phyloP scores from a whole-genome alignment of 2,888 invertebrate genomes.

The Pherbina coryleti region DNA sequence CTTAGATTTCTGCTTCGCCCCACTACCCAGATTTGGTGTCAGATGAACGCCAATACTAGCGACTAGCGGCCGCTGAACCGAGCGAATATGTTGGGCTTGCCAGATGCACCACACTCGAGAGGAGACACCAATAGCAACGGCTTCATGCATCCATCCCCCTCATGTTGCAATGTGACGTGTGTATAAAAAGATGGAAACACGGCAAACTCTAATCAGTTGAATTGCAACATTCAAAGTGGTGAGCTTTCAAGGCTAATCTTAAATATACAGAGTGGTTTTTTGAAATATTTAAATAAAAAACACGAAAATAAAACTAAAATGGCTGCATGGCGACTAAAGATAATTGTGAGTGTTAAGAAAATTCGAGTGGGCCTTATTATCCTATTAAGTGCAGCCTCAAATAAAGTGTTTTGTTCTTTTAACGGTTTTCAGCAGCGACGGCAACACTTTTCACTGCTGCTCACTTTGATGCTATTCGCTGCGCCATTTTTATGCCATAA shows the following conservation, averaged over 20 bases:
- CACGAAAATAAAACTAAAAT: neutral
- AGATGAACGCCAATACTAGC: constrained; percentile 11
- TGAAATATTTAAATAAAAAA: neutral
- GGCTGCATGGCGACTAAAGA: neutral
- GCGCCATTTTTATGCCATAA: constrained; percentile 42
- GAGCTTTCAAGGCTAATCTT: neutral
- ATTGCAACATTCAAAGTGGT: constrained; percentile 30
- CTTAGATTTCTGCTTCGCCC: constrained; percentile 4
- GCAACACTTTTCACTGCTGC: constrained; percentile 40
- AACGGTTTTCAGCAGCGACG: neutral
- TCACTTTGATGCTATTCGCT: constrained; percentile 34
- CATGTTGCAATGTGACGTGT: neutral
- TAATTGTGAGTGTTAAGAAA: constrained; percentile 2
- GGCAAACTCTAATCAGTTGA: constrained; percentile 37
- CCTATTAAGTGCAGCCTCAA: neutral
- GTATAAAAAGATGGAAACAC: constrained; percentile 42
- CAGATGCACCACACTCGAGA: neutral
- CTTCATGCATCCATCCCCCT: neutral
- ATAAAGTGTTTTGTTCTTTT: neutral
- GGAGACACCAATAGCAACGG: neutral
- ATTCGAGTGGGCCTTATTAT: neutral
- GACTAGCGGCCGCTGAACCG: constrained; percentile 45
- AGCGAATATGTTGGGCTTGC: neutral
- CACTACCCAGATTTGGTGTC: constrained; percentile 5
- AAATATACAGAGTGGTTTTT: neutral